Base-by-base conservation (phyloP, 1,140 invertebrate species). In the Hyles euphorbiae region DNA sequence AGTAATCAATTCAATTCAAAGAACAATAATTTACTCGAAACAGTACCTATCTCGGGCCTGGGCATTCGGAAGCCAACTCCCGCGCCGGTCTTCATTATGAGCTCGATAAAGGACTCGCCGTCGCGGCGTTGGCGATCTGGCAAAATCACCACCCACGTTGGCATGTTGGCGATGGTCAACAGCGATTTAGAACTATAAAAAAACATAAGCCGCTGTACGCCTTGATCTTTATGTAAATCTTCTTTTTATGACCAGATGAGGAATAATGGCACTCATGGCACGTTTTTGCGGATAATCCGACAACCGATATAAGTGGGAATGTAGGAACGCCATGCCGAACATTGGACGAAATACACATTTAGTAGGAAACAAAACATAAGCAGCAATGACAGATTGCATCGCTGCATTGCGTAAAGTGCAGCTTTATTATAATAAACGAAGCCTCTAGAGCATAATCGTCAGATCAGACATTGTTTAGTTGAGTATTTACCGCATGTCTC, bases 131-230 rank as follows among this genome's bases (percentile, higher is more conserved):
- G 79, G 2, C 87, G 73, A 5, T 78, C 63, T 0, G 92, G 90
- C 2, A 87, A 87, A 10, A 93, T 78, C 0, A 93, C 85, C 3
- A 85, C 85, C 91, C 90, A 92, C 0, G 83, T 83, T 6, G 85
- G 69, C 33, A 92, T 51, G 1, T 81, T 66, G 0, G 80, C 85
- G 0, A 79, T 61, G 0, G 81, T 64, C 5, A 87, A 62, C 49
- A 90, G 60, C 0, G 67, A 63, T 46, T 84, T 83, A 2, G 78
- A 84, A 51, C 84, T 87, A 56, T 5, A 57, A 68, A 52, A 47
- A 58, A 56, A 5, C 0, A 50, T 34, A 33, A 22, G 32, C 10
- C 22, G 4, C 5, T 48, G 2, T n/a, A 10, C n/a, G 12, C 46
- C 3, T 5, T 10, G 12, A 48, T n/a, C 5, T 48, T 5, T 48